These are phyloP conservation scores for Epiblema foenella DNA, from an alignment of 2,888 invertebrate species.

Conservation along the genomic window DNA sequence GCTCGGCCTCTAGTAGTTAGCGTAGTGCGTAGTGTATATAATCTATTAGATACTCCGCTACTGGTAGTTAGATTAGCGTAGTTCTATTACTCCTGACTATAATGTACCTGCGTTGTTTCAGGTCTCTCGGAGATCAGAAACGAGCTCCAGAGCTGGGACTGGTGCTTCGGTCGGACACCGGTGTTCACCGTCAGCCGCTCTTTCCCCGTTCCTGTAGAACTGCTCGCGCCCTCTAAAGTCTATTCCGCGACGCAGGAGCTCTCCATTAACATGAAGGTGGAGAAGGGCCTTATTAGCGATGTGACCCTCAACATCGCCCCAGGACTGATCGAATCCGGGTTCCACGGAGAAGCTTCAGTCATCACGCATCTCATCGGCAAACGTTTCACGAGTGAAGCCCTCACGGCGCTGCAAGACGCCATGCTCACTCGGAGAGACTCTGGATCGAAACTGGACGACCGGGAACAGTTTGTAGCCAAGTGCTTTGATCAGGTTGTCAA, in stretches of 20 bases:
- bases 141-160: slow-evolving; percentile 92
- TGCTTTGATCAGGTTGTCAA: slow-evolving; percentile 87
- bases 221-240: slow-evolving; percentile 73
- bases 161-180: slow-evolving; percentile 95
- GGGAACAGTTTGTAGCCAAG: slow-evolving; percentile 86
- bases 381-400: slow-evolving; percentile 86
- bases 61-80: background rate
- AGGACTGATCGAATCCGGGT: slow-evolving; percentile 84
- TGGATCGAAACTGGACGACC: slow-evolving; percentile 77
- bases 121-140: slow-evolving; percentile 89
- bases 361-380: slow-evolving; percentile 87
- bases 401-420: slow-evolving; percentile 84
- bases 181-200: slow-evolving; percentile 90
- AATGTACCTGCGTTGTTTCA: slow-evolving; percentile 56
- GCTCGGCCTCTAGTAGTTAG: background rate
- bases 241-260: slow-evolving; percentile 80
- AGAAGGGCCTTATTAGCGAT: slow-evolving; percentile 87
- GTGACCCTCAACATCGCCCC: slow-evolving; percentile 87
- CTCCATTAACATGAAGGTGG: slow-evolving; percentile 86
- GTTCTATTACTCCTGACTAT: background rate
- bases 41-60: background rate
- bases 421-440: slow-evolving; percentile 72
- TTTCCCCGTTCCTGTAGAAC: slow-evolving; percentile 85
- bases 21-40: background rate
- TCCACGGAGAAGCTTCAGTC: slow-evolving; percentile 87